These are phyloP conservation scores for Megamerina dolium DNA, from an alignment of 2,888 invertebrate species.

Conservation along the genomic window DNA sequence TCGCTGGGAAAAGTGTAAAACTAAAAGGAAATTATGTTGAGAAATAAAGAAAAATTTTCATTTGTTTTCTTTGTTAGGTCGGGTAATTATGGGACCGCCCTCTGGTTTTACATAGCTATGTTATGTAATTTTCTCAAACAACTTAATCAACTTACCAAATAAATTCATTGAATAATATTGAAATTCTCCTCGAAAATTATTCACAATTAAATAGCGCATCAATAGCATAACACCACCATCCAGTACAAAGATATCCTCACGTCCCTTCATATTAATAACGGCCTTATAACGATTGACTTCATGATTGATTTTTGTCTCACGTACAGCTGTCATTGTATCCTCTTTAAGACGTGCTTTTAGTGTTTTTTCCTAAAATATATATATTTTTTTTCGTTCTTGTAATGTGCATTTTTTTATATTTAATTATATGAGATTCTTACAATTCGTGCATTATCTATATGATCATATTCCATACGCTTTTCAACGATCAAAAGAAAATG, in stretches of 20 bases:
- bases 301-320: conserved; percentile 35
- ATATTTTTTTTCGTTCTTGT: background rate
- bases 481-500: conserved; percentile 35
- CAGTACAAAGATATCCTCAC: conserved; percentile 34
- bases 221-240: conserved; percentile 41
- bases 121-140: too few relatives aligned
- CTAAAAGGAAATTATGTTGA: too few relatives aligned
- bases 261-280: conserved; percentile 34
- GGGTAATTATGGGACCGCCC: too few relatives aligned
- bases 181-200: conserved; percentile 33
- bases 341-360: conserved; percentile 33
- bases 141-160: conserved; percentile 24
- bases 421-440: too few relatives aligned
- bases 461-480: conserved; percentile 37
- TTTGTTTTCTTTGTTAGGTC: too few relatives aligned
- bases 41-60: too few relatives aligned
- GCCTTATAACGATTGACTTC: conserved; percentile 37
- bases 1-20: too few relatives aligned
- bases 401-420: background rate
- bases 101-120: too few relatives aligned
- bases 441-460: conserved; percentile 33
- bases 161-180: conserved; percentile 39
- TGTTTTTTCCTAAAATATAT: conserved; percentile 27
- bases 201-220: conserved; percentile 35
- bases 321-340: conserved; percentile 29